These are phyloP conservation scores for Cygnus buccinator DNA, from an alignment of 2,113 vertebrate genomes.

Conservation along the genomic window DNA sequence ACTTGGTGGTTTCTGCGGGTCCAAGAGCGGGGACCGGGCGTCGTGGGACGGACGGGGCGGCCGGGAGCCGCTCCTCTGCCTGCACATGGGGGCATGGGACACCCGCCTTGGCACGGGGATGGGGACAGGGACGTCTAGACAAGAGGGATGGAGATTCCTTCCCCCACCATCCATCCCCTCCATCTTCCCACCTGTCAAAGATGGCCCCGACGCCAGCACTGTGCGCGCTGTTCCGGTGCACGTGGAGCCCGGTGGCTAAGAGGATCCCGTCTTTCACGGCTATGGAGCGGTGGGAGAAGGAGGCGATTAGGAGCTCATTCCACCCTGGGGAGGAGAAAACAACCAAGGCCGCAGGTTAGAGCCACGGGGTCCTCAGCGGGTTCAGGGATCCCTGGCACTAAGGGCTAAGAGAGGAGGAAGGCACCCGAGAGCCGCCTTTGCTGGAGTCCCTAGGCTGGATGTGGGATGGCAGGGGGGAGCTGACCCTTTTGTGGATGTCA, in stretches of 20 bases:
- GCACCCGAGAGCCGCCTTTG: fast-evolving
- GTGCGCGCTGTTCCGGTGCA: conserved; percentile 97
- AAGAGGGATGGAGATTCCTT: background rate
- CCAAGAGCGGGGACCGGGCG: background rate
- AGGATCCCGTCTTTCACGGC: conserved; percentile 96
- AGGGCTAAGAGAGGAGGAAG: background rate
- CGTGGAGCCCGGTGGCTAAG: conserved; percentile 94
- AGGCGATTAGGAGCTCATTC: conserved; percentile 98
- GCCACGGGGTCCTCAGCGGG: fast-evolving
- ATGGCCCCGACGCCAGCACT: conserved; percentile 98
- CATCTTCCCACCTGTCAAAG: conserved; percentile 90
- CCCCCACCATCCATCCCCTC: background rate
- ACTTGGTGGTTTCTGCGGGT: background rate
- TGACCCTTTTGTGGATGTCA: background rate
- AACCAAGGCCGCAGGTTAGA: background rate
- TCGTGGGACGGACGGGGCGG: fast-evolving
- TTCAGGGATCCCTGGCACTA: fast-evolving
- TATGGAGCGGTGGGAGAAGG: conserved; percentile 98
- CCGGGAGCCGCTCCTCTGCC: background rate
- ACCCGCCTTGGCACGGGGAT: background rate
- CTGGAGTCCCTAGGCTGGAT: background rate
- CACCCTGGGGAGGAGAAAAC: conserved; percentile 82
- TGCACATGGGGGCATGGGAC: background rate
- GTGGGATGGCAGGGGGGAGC: background rate
- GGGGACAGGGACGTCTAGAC: background rate